A percentile compares a stretch with the other conserved stretches of the same genome.
These are phyloP conservation scores for Phataginus tetradactyla DNA, from an alignment of 2,797 vertebrate species.

Conservation along the genomic window DNA sequence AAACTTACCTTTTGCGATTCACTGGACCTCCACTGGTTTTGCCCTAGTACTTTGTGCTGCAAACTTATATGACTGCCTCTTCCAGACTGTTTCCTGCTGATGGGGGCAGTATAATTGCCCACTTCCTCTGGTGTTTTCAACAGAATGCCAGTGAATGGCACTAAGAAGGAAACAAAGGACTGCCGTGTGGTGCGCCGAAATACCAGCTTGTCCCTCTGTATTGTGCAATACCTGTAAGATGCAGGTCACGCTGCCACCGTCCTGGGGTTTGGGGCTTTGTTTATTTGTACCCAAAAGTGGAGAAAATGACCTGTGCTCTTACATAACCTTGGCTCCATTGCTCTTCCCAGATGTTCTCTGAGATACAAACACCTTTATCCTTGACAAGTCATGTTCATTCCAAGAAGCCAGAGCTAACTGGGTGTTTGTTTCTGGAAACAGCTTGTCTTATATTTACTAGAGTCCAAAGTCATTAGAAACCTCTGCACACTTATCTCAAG, in stretches of 20 bases:
- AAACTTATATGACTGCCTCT: background rate
- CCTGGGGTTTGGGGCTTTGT: background rate
- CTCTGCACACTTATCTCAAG: background rate
- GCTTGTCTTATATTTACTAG: background rate
- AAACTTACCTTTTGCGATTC: background rate
- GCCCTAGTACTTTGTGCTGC: background rate
- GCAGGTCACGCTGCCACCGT: background rate
- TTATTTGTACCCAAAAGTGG: constrained; percentile 23
- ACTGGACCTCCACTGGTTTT: background rate
- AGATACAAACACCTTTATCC: constrained; percentile 37
- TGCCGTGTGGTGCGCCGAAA: background rate
- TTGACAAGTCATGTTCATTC: background rate
- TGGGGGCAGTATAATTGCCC: constrained; percentile 37
- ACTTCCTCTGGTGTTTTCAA: constrained; percentile 61
- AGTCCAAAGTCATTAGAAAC: background rate
- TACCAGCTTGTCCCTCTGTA: background rate
- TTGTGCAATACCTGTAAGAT: background rate
- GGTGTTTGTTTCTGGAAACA: constrained; percentile 42
- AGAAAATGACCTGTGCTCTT: constrained; percentile 49
- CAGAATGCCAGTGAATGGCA: background rate
- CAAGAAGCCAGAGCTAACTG: constrained; percentile 33
- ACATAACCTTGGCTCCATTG: background rate
- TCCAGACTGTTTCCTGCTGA: constrained; percentile 24
- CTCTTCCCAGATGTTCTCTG: background rate
- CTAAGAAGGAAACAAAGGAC: constrained; percentile 21